These are phyloP conservation scores for Habrosyne pyritoides DNA, from an alignment of 2,888 invertebrate genomes.

Conservation along the genomic window DNA sequence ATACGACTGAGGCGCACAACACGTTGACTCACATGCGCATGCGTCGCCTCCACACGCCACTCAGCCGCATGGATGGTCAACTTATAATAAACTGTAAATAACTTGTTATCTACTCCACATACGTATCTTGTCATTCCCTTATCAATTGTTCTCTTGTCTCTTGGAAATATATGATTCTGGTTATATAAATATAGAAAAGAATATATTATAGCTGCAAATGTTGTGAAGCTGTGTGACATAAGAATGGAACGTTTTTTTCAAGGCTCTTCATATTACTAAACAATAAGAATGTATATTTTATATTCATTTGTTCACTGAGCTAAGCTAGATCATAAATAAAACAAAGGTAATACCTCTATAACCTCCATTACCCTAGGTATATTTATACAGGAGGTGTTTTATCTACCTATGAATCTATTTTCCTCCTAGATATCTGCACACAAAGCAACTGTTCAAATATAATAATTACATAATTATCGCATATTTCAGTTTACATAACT, in stretches of 20 bases:
- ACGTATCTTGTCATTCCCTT: conserved; percentile 21
- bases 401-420: no score
- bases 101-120: conserved; percentile 29
- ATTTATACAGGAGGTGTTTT: no score
- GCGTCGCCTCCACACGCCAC: conserved; percentile 16
- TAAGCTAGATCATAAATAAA: no score
- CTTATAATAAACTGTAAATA: conserved; percentile 28
- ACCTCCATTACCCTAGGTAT: no score
- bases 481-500: neutral
- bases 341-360: no score
- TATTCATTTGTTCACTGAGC: no score
- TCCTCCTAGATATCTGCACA: no score
- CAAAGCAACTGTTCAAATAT: neutral
- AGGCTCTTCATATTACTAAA: no score
- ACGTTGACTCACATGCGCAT: neutral
- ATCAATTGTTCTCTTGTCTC: conserved; percentile 8
- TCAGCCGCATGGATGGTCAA: conserved; percentile 19
- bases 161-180: neutral
- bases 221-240: conserved; percentile 4
- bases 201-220: neutral
- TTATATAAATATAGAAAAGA: no score
- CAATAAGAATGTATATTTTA: no score
- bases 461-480: neutral
- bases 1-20: conserved; percentile 32
- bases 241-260: no score